phyloP scores from a whole-genome alignment of 2,888 invertebrate species.

The Nysson spinosus region DNA sequence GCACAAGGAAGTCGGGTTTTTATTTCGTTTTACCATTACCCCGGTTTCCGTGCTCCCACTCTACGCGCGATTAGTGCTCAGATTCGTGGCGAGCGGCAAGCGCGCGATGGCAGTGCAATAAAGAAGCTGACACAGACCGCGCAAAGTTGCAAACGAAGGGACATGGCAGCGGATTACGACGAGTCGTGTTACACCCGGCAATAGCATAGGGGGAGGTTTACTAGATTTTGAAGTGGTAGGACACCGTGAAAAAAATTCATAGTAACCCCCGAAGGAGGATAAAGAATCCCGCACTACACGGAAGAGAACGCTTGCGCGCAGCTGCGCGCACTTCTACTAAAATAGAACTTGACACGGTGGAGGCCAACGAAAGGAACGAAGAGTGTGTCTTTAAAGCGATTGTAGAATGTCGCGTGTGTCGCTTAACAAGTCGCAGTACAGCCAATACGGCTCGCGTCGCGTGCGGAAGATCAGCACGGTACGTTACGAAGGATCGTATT shows the following conservation, averaged over 20 bases:
- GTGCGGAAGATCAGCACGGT: slow-evolving; percentile 77
- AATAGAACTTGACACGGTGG: slow-evolving; percentile 42
- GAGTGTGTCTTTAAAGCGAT: slow-evolving; percentile 56
- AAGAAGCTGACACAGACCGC: slow-evolving; percentile 14
- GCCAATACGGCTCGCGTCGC: slow-evolving; percentile 76
- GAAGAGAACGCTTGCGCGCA: slow-evolving; percentile 46
- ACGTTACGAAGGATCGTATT: slow-evolving; percentile 53
- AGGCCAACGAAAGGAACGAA: slow-evolving; percentile 40
- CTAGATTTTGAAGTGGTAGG: slow-evolving; percentile 9
- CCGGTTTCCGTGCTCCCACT: no score
- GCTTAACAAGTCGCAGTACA: slow-evolving; percentile 76
- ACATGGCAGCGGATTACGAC: slow-evolving; percentile 74
- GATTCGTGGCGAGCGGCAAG: no score
- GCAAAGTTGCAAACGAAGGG: slow-evolving; percentile 36
- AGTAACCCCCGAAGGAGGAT: slow-evolving; percentile 25
- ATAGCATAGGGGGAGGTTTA: slow-evolving; percentile 17
- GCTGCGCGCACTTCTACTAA: slow-evolving; percentile 58
- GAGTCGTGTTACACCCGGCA: slow-evolving; percentile 56
- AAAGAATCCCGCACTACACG: slow-evolving; percentile 27
- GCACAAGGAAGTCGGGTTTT: no score
- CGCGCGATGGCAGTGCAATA: slow-evolving; percentile 36
- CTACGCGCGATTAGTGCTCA: no score
- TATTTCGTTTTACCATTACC: no score
- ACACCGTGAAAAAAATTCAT: no score
- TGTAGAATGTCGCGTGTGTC: slow-evolving; percentile 76